Evolutionary conservation across 2,888 invertebrate genomes (phyloP), one percentile per base, ranked within the genome.

Genomic region (Miltochrista miniata): DNA sequence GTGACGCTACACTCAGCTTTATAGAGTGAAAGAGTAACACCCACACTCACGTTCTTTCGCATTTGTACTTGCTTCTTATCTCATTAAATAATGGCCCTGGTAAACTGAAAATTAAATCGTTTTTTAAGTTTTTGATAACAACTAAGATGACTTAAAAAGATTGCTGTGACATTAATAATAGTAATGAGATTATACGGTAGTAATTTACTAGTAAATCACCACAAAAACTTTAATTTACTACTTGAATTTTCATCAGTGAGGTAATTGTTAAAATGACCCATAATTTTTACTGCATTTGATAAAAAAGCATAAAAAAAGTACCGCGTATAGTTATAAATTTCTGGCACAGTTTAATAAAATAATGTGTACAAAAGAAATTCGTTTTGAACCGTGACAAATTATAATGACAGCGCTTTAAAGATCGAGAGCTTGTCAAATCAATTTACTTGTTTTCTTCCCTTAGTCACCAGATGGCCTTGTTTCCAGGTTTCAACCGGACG

Each of bases 401-500:
- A 30, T 43, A 47, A 51, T 34, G 51, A 46, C 36, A 46, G 39
- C 14, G 12, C 40, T 12, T 45, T 41, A 43, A 44, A 46, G 37
- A 37, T 46, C 40, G 51, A 46, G 45, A 47, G 44, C 18, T 45
- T 34, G 50, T 41, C 45, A 37, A 51, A 48, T 40, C 46, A 51
- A 54, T 54, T 57, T 39, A 46, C 44, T 51, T 39, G 42, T 48
- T 38, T 56, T 56, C 37, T 56, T 39, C 30, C 34, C 45, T 57
- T 34, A 44, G 48, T 50, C 34, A 45, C 30, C n/a, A 29, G 18
- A 24, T 14, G 40, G 34, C 47, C 47, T 50, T 56, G 41, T 44
- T 45, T 45, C 44, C 15, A 13, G n/a, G 31, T 12, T 43, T 15
- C 35, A 34, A 33, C 49, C 50, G 53, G 48, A 51, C 48, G 30